A percentile compares a stretch with the other conserved stretches of the same genome.
Evolutionary conservation across 1,140 invertebrate genomes (phyloP).

Genomic region (Pogonomyrmex barbatus): DNA sequence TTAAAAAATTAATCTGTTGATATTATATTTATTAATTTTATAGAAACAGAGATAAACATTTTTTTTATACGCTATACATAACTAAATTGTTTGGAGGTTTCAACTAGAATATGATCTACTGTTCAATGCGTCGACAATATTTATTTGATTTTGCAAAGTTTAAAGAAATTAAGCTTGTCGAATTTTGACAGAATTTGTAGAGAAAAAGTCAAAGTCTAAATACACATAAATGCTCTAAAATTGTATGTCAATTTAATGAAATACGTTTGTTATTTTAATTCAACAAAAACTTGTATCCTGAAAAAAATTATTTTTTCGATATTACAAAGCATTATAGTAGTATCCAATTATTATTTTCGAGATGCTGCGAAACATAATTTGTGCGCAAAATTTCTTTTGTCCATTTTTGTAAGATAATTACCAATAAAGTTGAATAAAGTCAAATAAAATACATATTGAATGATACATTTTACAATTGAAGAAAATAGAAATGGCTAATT

Average conservation of each 20-base stretch:
- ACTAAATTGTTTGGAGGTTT: not conserved
- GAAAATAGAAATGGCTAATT: not conserved
- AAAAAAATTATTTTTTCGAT: not conserved
- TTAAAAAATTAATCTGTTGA: not conserved
- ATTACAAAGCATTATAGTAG: not conserved
- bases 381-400: too few relatives aligned
- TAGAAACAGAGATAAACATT: not conserved
- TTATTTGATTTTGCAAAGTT: constrained; percentile 51
- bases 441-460: not conserved
- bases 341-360: too few relatives aligned
- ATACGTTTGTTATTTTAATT: not conserved
- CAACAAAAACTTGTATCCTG: not conserved
- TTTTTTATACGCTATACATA: not conserved
- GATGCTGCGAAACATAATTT: too few relatives aligned
- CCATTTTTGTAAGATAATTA: not conserved
- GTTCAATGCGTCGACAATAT: constrained; percentile 4
- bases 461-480: not conserved
- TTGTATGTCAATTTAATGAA: not conserved
- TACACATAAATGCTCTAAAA: not conserved
- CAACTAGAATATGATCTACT: not conserved
- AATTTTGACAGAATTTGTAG: constrained; percentile 36
- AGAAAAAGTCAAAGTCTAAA: not conserved
- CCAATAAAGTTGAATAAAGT: too few relatives aligned
- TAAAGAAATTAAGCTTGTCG: constrained; percentile 41
- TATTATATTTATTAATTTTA: constrained; percentile 8